Percentiles rank a stretch among this genome's conserved stretches.
These are phyloP conservation scores for Paramormyrops kingsleyae DNA, from an alignment of 2,113 vertebrate genomes.

Conservation along the genomic window DNA sequence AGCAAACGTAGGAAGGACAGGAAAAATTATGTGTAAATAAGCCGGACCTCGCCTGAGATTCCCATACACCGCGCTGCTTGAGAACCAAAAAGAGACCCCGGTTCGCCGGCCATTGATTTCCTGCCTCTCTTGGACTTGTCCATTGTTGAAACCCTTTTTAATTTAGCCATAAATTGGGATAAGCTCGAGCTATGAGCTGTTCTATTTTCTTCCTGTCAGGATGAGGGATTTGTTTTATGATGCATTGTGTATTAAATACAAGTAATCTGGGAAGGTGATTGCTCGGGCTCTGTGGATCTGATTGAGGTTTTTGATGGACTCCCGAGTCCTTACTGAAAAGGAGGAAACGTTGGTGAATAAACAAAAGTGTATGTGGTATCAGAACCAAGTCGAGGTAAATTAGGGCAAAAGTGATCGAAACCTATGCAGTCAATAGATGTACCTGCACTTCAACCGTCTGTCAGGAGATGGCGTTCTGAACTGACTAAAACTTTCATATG, in stretches of 20 bases:
- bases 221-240: constrained; percentile 99
- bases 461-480: constrained; percentile 74
- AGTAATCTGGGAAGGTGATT: constrained; percentile 97
- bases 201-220: constrained; percentile 99
- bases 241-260: constrained; percentile 99
- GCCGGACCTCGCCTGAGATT: constrained; percentile 70
- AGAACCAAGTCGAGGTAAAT: constrained; percentile 47
- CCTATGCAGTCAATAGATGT: background rate
- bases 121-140: constrained; percentile 77
- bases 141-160: constrained; percentile 85
- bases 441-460: constrained; percentile 25
- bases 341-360: constrained; percentile 60
- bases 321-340: constrained; percentile 51
- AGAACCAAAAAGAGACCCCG: constrained; percentile 70
- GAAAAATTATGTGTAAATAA: constrained; percentile 85
- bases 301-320: constrained; percentile 63
- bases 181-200: constrained; percentile 90
- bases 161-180: constrained; percentile 98
- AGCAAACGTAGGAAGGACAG: constrained; percentile 71
- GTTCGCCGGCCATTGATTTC: constrained; percentile 79
- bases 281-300: constrained; percentile 71
- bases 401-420: constrained; percentile 43
- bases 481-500: constrained; percentile 49
- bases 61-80: constrained; percentile 72
- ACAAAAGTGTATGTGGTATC: constrained; percentile 59